Evolutionary conservation across 2,888 invertebrate species (phyloP), one percentile per base, ranked within the genome.

Genomic region (Gastracanthus pulcherrimus): DNA sequence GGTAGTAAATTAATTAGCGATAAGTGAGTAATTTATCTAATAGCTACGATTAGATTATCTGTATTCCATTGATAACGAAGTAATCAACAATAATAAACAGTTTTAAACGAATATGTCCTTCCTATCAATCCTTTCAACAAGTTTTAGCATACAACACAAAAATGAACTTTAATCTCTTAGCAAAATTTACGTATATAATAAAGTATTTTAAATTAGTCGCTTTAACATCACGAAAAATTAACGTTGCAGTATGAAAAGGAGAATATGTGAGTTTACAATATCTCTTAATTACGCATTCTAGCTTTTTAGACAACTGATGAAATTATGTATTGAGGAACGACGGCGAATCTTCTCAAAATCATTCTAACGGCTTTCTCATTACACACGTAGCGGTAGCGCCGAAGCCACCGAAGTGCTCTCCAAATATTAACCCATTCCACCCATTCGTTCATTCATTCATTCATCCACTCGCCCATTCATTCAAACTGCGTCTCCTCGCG

Each of bases 1-100:
- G 31, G 9, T 34, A 16, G 29, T 71, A 38, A 71, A 58, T 71
- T 58, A 71, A 71, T 51, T 58, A 58, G 38, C 71, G 71, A 58
- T 38, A 58, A 58, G 36, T 3, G 29, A 51, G n/a, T 5, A 19
- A 34, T 9, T 45, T 51, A n/a, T 16, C 62, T n/a, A n/a, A 34
- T 16, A n/a, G n/a, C 11, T 19, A 34, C 29, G n/a, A 62, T 34
- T 26, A 29, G 13, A 29, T 13, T 3, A 29, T 3, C 19, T 60
- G 34, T 29, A 13, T 29, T 19, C 9, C 34, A 11, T 0, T 29
- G 31, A 16, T 31, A 60, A 60, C 11, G n/a, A 9, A 19, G 9
- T 31, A 34, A 64, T 64, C 41, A 70, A 48, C 11, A 48, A 48
- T 29, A 41, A 69, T 23, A 38, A 34, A 41, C 5, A 16, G 7